These are phyloP conservation scores for Catharus fuscescens DNA, from an alignment of 2,113 vertebrate species.

Conservation along the genomic window DNA sequence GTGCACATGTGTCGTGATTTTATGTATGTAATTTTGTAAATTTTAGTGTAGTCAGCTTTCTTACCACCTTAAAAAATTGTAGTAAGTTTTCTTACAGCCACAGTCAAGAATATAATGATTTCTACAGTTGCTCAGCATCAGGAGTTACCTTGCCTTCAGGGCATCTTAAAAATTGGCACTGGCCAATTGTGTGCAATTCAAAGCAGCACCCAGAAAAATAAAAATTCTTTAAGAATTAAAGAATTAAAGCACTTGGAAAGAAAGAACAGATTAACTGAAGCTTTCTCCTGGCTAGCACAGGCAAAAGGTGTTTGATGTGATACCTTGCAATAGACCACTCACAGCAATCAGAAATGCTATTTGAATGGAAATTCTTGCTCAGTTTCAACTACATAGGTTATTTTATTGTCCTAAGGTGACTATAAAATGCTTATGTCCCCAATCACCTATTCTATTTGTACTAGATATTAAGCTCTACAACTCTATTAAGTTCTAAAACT, in stretches of 20 bases:
- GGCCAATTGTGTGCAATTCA: neutral
- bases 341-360: neutral
- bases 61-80: neutral
- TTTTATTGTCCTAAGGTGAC: neutral
- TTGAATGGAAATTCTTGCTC: neutral
- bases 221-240: neutral
- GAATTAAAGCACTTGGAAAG: neutral
- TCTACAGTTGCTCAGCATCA: neutral
- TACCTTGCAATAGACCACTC: neutral
- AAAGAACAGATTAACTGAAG: neutral
- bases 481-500: no score
- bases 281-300: neutral
- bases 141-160: neutral
- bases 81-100: neutral
- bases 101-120: neutral
- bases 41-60: neutral
- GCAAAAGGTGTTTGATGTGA: neutral
- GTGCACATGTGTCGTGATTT: neutral
- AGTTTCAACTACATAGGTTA: rapidly evolving
- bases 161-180: neutral
- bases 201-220: neutral
- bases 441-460: no score
- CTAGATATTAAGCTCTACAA: no score
- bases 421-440: no score
- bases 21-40: neutral